Conservation (phyloP, 2,888 invertebrate genomes). For the Adelphocoris suturalis region DNA sequence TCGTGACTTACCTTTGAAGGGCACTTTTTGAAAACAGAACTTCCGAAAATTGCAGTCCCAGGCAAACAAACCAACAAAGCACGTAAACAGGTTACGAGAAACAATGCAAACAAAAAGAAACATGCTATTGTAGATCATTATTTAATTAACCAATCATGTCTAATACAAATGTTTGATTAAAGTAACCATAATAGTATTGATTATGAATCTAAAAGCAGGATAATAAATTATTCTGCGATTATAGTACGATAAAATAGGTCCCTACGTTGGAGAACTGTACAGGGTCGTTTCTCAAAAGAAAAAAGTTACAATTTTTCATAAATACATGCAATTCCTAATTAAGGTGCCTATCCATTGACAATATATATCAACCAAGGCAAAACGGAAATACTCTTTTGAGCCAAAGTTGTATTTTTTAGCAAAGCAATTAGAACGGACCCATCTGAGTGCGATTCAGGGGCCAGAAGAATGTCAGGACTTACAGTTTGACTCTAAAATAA, state of each 20-base stretch:
- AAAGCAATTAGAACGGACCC: too few relatives aligned
- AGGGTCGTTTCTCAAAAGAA: neutral
- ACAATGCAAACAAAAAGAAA: conserved; percentile 58
- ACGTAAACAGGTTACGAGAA: conserved; percentile 18
- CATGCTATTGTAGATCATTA: conserved; percentile 54
- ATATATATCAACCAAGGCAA: too few relatives aligned
- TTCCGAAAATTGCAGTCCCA: conserved; percentile 47
- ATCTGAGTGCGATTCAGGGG: too few relatives aligned
- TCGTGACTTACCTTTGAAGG: too few relatives aligned
- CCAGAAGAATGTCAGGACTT: too few relatives aligned
- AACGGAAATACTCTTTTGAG: too few relatives aligned
- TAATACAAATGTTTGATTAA: conserved; percentile 68
- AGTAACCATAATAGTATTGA: conserved; percentile 38
- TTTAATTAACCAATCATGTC: conserved; percentile 41
- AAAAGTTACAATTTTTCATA: conserved; percentile 6
- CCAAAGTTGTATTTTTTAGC: too few relatives aligned
- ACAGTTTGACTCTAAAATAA: too few relatives aligned
- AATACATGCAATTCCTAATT: neutral
- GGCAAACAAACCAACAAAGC: conserved; percentile 25
- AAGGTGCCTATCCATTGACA: too few relatives aligned
- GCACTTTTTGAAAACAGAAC: neutral
- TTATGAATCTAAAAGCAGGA: neutral
- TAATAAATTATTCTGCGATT: neutral
- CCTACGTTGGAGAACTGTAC: conserved; percentile 11
- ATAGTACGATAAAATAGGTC: neutral